Base-by-base conservation (phyloP, 2,113 vertebrate species). In the Sinocyclocheilus anshuiensis region DNA sequence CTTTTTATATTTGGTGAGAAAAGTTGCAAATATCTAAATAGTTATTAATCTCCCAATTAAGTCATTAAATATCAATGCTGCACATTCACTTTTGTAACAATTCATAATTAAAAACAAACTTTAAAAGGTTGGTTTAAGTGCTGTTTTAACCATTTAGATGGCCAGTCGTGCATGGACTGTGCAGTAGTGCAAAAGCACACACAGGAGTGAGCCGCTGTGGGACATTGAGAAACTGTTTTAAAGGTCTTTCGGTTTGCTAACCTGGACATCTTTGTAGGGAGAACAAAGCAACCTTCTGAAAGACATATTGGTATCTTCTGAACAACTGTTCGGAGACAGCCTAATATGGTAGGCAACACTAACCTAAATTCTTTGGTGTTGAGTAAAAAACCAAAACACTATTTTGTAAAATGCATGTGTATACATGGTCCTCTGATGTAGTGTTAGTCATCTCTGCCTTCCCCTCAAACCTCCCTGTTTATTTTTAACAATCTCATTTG, bases 361-460 rank as follows among this genome's bases (percentile, higher is more conserved):
- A 89, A 92, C 93, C 94, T 92, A 90, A 94, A 95, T 93, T 98
- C 97, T 98, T 98, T 98, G 97, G 97, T 96, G 95, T 96, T 94
- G 93, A 93, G 94, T 94, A 95, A 93, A 93, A 92, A 96, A 96
- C 93, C 76, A 84, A 83, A 88, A 85, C 26, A 78, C 65, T 83
- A 79, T 22, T 57, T 48, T 69, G 29, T 50, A 77, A 36, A 48
- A 86, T 82, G 77, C 26, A 72, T 71, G 72, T 78, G 84, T 75
- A 84, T 77, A 39, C 77, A 53, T 74, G 86, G 69, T 94, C 95
- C 91, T 95, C 95, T 74, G 65, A 42, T 69, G 11, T 71, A 78
- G 48, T 76, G 29, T 16, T 80, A 83, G 45, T 53, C 72, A 20
- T 81, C 42, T 67, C 72, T 78, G n/a, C 39, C 86, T 69, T 84